Base-by-base conservation (phyloP, 2,888 invertebrate species). In the Mythimna pallens region DNA sequence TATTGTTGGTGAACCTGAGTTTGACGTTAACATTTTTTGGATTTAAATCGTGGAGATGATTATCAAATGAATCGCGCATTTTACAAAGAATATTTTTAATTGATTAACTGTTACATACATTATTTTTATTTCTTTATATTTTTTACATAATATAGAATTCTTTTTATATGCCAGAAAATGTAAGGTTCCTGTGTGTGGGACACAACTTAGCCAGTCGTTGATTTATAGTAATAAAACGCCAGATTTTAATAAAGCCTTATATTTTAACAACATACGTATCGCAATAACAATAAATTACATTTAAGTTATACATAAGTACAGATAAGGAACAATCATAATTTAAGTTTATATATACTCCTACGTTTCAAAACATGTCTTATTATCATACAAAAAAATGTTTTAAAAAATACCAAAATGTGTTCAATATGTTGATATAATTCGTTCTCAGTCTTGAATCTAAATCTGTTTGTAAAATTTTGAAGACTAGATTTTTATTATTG, bases 231-330 rank as follows among this genome's bases (percentile, higher is more conserved):
- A 85, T 84, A 69, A 91, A 91, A 92, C 87, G 61, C 73, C 30
- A 78, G n/a, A 85, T 69, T 81, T 86, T 86, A 83, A 88, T 90
- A 89, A 93, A 92, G 90, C 92, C 92, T 92, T 93, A 92, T 92
- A 92, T 94, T 94, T 91, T 92, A 94, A 94, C 94, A 95, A 95
- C 93, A 91, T 93, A 92, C 86, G 89, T 92, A 91, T 92, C 84
- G 90, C 91, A 94, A 94, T 94, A 95, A 86, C 86, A 86, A 95
- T 95, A 94, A 94, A 93, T 93, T 94, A 91, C 87, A 93, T 87
- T 89, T 87, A 88, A 89, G 90, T 88, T 89, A 89, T 80, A 89
- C 86, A 90, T 94, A 93, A 92, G 92, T 94, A 93, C 92, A 90
- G 82, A 88, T 91, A 93, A 94, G 94, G 95, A 94, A 95, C 94